Evolutionary conservation across 2,113 vertebrate genomes (phyloP).

Genomic region (Talpa occidentalis): DNA sequence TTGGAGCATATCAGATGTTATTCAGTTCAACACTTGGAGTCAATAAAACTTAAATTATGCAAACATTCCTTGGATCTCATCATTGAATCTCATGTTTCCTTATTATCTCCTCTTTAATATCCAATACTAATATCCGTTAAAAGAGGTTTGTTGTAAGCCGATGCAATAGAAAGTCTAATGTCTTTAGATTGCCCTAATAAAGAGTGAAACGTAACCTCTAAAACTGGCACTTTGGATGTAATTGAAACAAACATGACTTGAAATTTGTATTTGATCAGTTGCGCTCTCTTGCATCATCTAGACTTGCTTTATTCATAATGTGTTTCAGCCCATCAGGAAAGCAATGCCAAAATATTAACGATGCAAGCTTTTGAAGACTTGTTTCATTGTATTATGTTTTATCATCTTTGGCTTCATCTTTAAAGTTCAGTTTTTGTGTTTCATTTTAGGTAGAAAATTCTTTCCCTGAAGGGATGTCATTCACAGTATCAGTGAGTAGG

Average conservation of each 20-base stretch:
- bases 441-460: constrained; percentile 69
- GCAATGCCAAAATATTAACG: constrained; percentile 55
- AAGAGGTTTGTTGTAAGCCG: constrained; percentile 23
- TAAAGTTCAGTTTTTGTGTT: constrained; percentile 71
- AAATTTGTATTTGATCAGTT: constrained; percentile 63
- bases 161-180: background rate
- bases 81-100: constrained; percentile 42
- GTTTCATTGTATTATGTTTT: constrained; percentile 35
- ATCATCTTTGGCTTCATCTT: constrained; percentile 68
- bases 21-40: constrained; percentile 55
- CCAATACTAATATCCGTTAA: constrained; percentile 30
- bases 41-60: constrained; percentile 59
- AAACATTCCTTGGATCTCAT: constrained; percentile 45
- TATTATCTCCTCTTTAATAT: constrained; percentile 56
- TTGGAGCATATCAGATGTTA: constrained; percentile 32
- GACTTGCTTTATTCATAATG: constrained; percentile 55
- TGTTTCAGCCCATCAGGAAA: constrained; percentile 49
- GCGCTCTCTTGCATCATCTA: constrained; percentile 54
- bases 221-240: constrained; percentile 39
- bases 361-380: constrained; percentile 61
- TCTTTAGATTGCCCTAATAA: constrained; percentile 39
- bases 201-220: constrained; percentile 41
- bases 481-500: constrained; percentile 26
- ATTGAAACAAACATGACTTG: constrained; percentile 50
- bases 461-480: constrained; percentile 64